Conservation (phyloP, 2,888 invertebrate species). For the Crossocerus cetratus region DNA sequence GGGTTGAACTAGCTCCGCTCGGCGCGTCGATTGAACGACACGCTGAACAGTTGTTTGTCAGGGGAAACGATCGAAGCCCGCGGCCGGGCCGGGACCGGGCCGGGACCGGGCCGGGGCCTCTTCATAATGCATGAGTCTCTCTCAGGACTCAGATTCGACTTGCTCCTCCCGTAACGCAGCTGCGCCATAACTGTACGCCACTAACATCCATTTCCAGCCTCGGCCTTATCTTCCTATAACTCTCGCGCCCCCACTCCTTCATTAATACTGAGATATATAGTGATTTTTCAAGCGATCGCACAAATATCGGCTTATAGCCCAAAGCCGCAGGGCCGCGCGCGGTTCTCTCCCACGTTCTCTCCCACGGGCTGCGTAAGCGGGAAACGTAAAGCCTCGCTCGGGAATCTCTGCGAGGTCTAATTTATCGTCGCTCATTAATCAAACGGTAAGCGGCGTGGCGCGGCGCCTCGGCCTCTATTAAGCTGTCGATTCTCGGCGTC, state of each 20-base stretch:
- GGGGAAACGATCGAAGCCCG: neutral
- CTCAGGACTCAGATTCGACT: slow-evolving; percentile 7
- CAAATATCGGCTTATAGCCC: neutral
- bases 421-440: slow-evolving; percentile 41
- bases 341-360: too few relatives aligned
- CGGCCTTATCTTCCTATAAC: too few relatives aligned
- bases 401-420: slow-evolving; percentile 3
- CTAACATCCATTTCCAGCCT: too few relatives aligned
- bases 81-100: too few relatives aligned
- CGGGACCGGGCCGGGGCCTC: too few relatives aligned
- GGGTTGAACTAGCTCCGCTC: neutral
- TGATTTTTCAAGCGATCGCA: neutral
- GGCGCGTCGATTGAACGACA: neutral
- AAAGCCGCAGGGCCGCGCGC: too few relatives aligned
- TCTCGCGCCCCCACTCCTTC: too few relatives aligned
- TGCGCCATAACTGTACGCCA: too few relatives aligned
- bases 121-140: slow-evolving; percentile 3
- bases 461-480: slow-evolving; percentile 40
- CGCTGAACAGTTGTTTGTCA: neutral
- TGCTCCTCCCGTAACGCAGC: neutral
- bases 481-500: slow-evolving; percentile 25
- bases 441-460: slow-evolving; percentile 24
- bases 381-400: too few relatives aligned
- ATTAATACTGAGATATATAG: neutral
- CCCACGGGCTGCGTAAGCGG: too few relatives aligned